phyloP scores from a whole-genome alignment of 2,888 invertebrate species.

The Calliopum simillimum region DNA sequence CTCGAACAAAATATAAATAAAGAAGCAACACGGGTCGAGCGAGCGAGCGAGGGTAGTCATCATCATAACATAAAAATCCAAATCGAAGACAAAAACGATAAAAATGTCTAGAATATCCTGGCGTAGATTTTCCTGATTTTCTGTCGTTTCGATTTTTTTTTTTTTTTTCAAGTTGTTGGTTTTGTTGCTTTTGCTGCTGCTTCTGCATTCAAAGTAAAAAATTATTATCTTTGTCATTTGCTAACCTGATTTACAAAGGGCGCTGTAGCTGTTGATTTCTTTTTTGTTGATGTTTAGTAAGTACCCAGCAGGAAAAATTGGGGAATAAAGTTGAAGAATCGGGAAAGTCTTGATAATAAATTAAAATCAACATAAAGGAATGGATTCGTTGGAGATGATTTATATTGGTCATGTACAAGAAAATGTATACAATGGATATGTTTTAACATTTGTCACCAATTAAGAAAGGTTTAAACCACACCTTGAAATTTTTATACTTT shows the following conservation, averaged over 20 bases:
- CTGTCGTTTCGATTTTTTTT: conserved; percentile 13
- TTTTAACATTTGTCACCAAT: no score
- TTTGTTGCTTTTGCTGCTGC: neutral
- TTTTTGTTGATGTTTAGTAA: neutral
- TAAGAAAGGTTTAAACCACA: no score
- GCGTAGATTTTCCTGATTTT: conserved; percentile 53
- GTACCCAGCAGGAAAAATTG: neutral
- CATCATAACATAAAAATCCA: conserved; percentile 44
- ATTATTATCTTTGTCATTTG: conserved; percentile 60
- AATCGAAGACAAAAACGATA: conserved; percentile 65
- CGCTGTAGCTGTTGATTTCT: neutral
- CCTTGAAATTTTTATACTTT: no score
- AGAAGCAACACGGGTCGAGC: neutral
- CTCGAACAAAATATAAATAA: conserved; percentile 44
- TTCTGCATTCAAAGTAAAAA: conserved; percentile 48
- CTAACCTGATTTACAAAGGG: conserved; percentile 56
- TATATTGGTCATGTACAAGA: no score
- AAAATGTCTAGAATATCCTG: conserved; percentile 64
- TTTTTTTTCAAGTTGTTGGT: neutral
- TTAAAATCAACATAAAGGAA: no score
- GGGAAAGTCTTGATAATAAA: no score
- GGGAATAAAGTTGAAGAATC: no score
- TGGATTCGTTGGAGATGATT: no score
- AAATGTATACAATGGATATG: no score
- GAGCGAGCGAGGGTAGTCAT: neutral